These are phyloP conservation scores for Lampris megalopsis DNA, from an alignment of 2,113 vertebrate genomes.

Conservation along the genomic window DNA sequence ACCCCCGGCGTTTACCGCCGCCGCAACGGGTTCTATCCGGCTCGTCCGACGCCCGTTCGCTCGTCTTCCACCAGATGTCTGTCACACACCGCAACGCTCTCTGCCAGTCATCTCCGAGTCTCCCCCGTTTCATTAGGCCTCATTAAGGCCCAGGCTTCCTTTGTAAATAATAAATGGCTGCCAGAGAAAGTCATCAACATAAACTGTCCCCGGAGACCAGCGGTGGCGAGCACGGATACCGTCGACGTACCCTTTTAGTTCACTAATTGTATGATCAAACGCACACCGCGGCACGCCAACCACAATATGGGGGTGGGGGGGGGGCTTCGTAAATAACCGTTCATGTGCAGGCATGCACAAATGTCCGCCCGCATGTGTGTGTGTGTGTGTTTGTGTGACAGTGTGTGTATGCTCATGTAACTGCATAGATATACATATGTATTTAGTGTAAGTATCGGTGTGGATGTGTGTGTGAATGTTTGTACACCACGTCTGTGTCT, in stretches of 20 bases:
- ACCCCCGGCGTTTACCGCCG: constrained; percentile 52
- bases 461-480: not conserved
- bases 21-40: constrained; percentile 13
- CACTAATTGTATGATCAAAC: constrained; percentile 38
- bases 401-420: not conserved
- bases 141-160: constrained; percentile 74
- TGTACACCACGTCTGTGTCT: not conserved
- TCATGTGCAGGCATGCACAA: not conserved
- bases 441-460: not conserved
- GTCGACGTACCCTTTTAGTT: constrained; percentile 44
- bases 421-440: not conserved
- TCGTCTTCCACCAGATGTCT: constrained; percentile 76
- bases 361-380: not conserved
- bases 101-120: constrained; percentile 77
- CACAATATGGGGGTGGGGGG: constrained; percentile 8
- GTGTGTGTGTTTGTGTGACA: not conserved
- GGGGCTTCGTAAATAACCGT: not conserved
- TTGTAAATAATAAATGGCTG: constrained; percentile 79
- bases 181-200: constrained; percentile 63
- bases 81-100: constrained; percentile 75
- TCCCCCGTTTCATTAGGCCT: constrained; percentile 79
- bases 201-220: constrained; percentile 63
- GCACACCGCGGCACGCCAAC: constrained; percentile 2
- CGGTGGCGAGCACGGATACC: constrained; percentile 60
- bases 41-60: constrained; percentile 51